Conservation (phyloP, 1,140 invertebrate genomes). For the Zaprionus ornatus region DNA sequence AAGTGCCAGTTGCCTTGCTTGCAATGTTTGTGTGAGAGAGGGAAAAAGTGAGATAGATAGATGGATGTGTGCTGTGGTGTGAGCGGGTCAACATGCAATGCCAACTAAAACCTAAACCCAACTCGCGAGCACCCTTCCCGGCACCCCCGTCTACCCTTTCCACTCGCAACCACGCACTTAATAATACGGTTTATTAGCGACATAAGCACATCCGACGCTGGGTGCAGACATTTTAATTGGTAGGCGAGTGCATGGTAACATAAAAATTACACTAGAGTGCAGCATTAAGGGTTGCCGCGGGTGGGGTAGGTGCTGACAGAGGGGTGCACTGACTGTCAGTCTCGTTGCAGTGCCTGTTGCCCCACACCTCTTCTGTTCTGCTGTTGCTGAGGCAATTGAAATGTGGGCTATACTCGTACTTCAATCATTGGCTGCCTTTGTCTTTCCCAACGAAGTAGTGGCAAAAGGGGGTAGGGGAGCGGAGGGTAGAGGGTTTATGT, state of each 20-base stretch:
- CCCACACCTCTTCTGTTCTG: neutral
- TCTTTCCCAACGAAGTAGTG: conserved; percentile 53
- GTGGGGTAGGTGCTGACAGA: neutral
- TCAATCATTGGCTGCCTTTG: conserved; percentile 81
- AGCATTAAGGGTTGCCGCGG: conserved; percentile 44
- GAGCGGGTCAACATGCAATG: conserved; percentile 40
- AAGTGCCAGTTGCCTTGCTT: conserved; percentile 65
- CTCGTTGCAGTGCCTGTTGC: neutral
- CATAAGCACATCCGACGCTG: conserved; percentile 79
- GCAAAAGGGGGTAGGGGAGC: neutral
- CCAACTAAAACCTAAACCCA: conserved; percentile 32
- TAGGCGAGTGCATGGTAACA: conserved; percentile 81
- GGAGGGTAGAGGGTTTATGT: neutral
- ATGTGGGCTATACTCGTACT: conserved; percentile 74
- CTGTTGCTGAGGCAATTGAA: conserved; percentile 67
- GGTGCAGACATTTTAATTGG: conserved; percentile 80
- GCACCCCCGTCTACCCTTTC: neutral
- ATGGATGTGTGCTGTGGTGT: neutral
- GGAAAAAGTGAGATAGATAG: neutral
- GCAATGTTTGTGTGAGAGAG: conserved; percentile 8
- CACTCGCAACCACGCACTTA: conserved; percentile 63
- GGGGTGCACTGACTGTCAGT: conserved; percentile 55
- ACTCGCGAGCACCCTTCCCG: neutral
- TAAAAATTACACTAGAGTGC: conserved; percentile 76
- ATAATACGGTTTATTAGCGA: conserved; percentile 82